These are phyloP conservation scores for Lamellibrachia columna DNA, from an alignment of 2,888 invertebrate species.

Conservation along the genomic window DNA sequence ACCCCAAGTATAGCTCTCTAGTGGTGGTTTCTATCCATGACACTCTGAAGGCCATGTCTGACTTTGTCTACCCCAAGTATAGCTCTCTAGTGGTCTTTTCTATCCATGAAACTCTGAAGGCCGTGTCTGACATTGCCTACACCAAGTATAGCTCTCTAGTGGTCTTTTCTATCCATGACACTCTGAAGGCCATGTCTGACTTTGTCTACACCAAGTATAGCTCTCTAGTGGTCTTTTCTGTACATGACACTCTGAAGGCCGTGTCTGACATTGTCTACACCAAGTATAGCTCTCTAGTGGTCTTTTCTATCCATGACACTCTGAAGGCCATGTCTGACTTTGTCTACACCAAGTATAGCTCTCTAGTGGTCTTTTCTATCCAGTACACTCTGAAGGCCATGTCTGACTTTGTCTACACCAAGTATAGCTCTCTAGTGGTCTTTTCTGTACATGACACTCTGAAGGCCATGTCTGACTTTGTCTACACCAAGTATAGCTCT, in stretches of 20 bases:
- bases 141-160: conserved; percentile 41
- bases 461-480: conserved; percentile 21
- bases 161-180: conserved; percentile 37
- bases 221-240: conserved; percentile 44
- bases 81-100: conserved; percentile 44
- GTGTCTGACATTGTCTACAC: conserved; percentile 41
- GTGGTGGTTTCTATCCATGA: conserved; percentile 40
- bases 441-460: conserved; percentile 31
- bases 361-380: conserved; percentile 44
- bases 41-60: background rate
- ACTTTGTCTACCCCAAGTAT: conserved; percentile 40
- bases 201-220: conserved; percentile 38
- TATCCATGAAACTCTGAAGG: background rate
- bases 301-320: conserved; percentile 34
- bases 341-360: conserved; percentile 38
- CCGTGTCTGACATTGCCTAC: conserved; percentile 35
- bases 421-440: conserved; percentile 40
- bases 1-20: conserved; percentile 41
- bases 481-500: conserved; percentile 41
- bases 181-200: conserved; percentile 18
- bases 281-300: conserved; percentile 38
- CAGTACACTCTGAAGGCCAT: background rate
- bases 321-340: conserved; percentile 21
- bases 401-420: conserved; percentile 40
- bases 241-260: background rate